A percentile compares a stretch with the other conserved stretches of the same genome.
These are phyloP conservation scores for Vulpes ferrilata DNA, from an alignment of 2,113 vertebrate genomes.

Conservation along the genomic window DNA sequence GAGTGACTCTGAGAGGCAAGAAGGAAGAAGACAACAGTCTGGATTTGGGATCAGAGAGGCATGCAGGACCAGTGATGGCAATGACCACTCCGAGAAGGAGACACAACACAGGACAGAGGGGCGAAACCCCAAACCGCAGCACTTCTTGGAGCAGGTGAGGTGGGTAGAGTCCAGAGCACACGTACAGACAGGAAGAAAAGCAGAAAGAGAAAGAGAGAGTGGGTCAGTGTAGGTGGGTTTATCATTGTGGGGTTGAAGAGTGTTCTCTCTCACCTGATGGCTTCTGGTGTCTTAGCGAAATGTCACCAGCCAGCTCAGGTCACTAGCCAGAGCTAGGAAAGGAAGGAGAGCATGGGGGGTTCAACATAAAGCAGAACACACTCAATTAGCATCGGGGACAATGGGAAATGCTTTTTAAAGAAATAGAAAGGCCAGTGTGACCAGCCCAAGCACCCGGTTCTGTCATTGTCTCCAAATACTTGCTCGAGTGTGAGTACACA, in stretches of 20 bases:
- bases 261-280: not conserved
- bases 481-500: too few relatives aligned
- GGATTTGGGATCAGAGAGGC: not conserved
- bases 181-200: not conserved
- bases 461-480: not conserved
- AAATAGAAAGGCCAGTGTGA: not conserved
- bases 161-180: not conserved
- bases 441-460: accelerated
- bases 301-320: not conserved
- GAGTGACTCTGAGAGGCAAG: not conserved
- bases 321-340: not conserved
- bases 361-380: not conserved
- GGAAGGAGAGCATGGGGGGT: not conserved
- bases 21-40: not conserved
- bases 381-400: not conserved
- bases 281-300: not conserved
- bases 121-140: not conserved
- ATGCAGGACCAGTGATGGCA: not conserved
- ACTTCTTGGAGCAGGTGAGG: not conserved
- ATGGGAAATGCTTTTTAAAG: not conserved
- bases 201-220: not conserved
- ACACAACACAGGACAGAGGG: not conserved
- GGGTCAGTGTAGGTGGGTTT: not conserved
- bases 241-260: too few relatives aligned
- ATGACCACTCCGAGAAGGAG: not conserved